A percentile compares a stretch with the other conserved stretches of the same genome.
Conservation (phyloP, 2,888 invertebrate genomes). For the Erebia epiphron region DNA sequence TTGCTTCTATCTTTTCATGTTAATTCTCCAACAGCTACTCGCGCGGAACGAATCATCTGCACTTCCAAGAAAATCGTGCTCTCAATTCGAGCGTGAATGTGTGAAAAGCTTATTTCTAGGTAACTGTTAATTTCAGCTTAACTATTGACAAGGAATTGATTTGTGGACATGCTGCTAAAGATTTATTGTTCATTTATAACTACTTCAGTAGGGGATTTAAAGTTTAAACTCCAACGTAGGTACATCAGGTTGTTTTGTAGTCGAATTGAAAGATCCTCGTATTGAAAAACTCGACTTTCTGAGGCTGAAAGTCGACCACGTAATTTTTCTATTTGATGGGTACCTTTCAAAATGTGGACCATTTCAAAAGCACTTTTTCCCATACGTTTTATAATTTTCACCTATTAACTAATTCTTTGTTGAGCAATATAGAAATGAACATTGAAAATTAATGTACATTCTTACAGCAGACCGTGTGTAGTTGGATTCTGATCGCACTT, state of each 20-base stretch:
- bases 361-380: too few relatives aligned
- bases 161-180: not conserved
- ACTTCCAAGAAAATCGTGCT: slow-evolving; percentile 49
- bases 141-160: not conserved
- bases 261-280: too few relatives aligned
- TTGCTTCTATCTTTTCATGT: slow-evolving; percentile 22
- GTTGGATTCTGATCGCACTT: not conserved
- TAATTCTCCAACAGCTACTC: slow-evolving; percentile 39
- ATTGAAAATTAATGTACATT: not conserved
- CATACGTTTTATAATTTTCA: too few relatives aligned
- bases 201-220: not conserved
- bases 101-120: slow-evolving; percentile 36
- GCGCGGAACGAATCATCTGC: slow-evolving; percentile 59
- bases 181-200: not conserved
- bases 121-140: slow-evolving; percentile 30
- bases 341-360: too few relatives aligned
- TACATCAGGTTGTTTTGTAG: too few relatives aligned
- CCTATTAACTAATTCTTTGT: too few relatives aligned
- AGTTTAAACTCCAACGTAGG: too few relatives aligned
- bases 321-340: too few relatives aligned
- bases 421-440: too few relatives aligned
- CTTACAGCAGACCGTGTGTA: not conserved
- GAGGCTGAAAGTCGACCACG: too few relatives aligned
- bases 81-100: slow-evolving; percentile 49
- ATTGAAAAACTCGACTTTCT: too few relatives aligned